A percentile compares a stretch with the other conserved stretches of the same genome.
Evolutionary conservation across 1,140 invertebrate genomes (phyloP).

Genomic region (Eufriesea mexicana): DNA sequence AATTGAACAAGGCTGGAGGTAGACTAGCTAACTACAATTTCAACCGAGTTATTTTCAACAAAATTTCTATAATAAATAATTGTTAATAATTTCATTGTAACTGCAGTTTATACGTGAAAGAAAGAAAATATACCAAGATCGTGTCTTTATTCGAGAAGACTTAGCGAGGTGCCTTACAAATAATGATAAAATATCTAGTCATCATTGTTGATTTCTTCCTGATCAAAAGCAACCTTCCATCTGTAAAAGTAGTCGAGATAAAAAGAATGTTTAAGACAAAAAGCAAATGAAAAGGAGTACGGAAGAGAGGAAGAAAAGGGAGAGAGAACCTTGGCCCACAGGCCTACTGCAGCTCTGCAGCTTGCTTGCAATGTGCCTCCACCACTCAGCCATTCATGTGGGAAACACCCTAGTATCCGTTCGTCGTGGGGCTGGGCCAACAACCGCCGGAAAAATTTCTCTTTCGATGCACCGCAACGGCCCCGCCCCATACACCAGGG

Average conservation of each 20-base stretch:
- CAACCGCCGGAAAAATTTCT: constrained; percentile 47
- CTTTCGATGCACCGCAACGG: constrained; percentile 44
- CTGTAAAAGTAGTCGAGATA: constrained; percentile 19
- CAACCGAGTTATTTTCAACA: not conserved
- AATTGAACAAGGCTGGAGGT: not conserved
- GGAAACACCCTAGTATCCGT: constrained; percentile 43
- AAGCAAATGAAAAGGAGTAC: constrained; percentile 25
- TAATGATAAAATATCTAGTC: not conserved
- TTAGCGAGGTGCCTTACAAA: not conserved
- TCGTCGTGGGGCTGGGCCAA: constrained; percentile 45
- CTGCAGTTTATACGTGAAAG: too few relatives aligned
- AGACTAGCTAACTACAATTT: not conserved
- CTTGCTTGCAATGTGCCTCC: constrained; percentile 31
- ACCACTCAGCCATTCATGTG: constrained; percentile 47
- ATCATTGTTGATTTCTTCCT: not conserved
- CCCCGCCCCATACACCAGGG: constrained; percentile 37
- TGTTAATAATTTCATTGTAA: not conserved
- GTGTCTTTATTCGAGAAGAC: not conserved
- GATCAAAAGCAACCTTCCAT: not conserved
- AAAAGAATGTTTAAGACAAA: constrained; percentile 35
- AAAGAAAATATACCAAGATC: not conserved
- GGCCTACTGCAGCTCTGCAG: constrained; percentile 42
- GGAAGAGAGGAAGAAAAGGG: constrained; percentile 11
- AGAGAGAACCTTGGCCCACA: constrained; percentile 55
- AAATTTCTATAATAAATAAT: not conserved